A percentile compares a stretch with the other conserved stretches of the same genome.
These are phyloP conservation scores for Mungos mungo DNA, from an alignment of 2,113 vertebrate genomes.

Conservation along the genomic window DNA sequence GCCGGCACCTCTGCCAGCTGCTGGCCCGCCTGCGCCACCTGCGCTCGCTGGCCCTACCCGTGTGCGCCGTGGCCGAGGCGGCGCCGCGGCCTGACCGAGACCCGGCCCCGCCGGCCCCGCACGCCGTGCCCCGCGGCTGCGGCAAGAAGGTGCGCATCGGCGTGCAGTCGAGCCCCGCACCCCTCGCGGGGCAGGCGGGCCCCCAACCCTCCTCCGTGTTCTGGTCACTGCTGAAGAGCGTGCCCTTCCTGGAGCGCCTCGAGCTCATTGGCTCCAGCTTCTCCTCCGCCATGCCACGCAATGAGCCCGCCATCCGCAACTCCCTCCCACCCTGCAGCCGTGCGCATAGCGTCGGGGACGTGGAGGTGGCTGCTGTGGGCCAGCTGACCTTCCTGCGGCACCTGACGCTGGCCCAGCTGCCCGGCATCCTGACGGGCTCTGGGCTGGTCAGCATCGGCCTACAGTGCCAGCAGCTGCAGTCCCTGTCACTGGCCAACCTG, in stretches of 20 bases:
- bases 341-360: conserved; percentile 89
- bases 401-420: conserved; percentile 95
- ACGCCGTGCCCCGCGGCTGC: conserved; percentile 85
- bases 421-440: conserved; percentile 91
- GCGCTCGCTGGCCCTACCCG: conserved; percentile 91
- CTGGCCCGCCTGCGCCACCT: conserved; percentile 88
- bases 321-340: conserved; percentile 92
- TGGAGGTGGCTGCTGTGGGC: conserved; percentile 90
- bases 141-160: conserved; percentile 93
- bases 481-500: conserved; percentile 94
- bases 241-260: conserved; percentile 89
- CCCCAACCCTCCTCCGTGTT: conserved; percentile 84
- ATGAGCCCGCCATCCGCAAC: conserved; percentile 94
- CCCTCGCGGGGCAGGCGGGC: conserved; percentile 70
- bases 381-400: conserved; percentile 88
- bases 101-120: conserved; percentile 68
- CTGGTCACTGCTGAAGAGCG: conserved; percentile 87
- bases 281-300: conserved; percentile 93
- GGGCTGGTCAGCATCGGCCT: conserved; percentile 90
- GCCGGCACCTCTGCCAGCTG: conserved; percentile 91
- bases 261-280: conserved; percentile 96
- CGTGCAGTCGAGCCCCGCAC: conserved; percentile 82
- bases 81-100: conserved; percentile 57
- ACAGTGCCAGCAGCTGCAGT: conserved; percentile 91
- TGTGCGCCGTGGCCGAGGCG: conserved; percentile 90